Evolutionary conservation across 2,797 vertebrate genomes (phyloP).

Genomic region (Valencia hispanica): DNA sequence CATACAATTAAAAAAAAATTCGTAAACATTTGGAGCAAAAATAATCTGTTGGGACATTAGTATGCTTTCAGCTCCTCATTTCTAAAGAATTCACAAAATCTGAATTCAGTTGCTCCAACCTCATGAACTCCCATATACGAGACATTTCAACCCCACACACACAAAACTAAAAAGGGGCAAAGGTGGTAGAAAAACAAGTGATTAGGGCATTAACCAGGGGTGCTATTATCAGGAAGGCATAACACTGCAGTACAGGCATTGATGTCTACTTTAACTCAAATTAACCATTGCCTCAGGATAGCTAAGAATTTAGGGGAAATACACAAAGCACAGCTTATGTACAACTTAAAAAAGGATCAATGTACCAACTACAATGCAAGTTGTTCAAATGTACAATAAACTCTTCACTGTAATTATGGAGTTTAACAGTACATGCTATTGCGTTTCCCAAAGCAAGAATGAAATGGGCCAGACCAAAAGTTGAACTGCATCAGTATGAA

Average conservation of each 20-base stretch:
- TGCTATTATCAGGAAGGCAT: neutral
- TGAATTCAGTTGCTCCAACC: neutral
- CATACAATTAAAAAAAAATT: slow-evolving; percentile 54
- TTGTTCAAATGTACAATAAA: slow-evolving; percentile 40
- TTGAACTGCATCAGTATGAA: neutral
- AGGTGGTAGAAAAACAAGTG: neutral
- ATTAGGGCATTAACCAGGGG: no score
- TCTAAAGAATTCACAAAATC: neutral
- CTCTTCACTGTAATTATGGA: slow-evolving; percentile 37
- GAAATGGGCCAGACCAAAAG: no score
- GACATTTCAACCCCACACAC: slow-evolving; percentile 12
- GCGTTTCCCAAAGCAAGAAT: slow-evolving; percentile 21
- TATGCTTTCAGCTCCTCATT: slow-evolving; percentile 1
- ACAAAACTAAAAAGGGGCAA: neutral
- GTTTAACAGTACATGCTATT: slow-evolving; percentile 14
- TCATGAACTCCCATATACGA: slow-evolving; percentile 12
- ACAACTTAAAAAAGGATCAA: slow-evolving; percentile 34
- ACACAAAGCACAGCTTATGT: slow-evolving; percentile 17
- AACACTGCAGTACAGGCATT: neutral
- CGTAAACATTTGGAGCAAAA: slow-evolving; percentile 16
- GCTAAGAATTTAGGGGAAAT: neutral
- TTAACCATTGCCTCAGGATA: neutral
- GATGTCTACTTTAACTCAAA: neutral
- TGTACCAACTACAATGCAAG: slow-evolving; percentile 15
- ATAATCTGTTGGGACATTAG: slow-evolving; percentile 22